A percentile compares a stretch with the other conserved stretches of the same genome.
These are phyloP conservation scores for Mionectes macconnelli DNA, from an alignment of 2,113 vertebrate species.

Conservation along the genomic window DNA sequence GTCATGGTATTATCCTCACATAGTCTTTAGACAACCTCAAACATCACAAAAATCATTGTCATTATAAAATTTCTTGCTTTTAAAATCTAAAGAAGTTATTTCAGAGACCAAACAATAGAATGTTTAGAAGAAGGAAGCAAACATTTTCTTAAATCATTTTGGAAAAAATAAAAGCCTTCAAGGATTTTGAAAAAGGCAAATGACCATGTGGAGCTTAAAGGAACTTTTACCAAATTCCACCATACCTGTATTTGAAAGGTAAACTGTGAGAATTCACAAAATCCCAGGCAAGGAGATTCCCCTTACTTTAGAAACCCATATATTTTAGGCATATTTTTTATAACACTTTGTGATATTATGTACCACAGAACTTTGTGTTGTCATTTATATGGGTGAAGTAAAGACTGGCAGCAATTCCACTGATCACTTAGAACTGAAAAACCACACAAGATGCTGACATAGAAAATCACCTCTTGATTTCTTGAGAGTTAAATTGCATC, in stretches of 20 bases:
- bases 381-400: neutral
- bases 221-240: neutral
- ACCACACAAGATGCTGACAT: neutral
- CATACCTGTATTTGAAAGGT: neutral
- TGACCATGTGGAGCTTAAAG: neutral
- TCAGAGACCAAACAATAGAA: neutral
- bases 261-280: neutral
- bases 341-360: neutral
- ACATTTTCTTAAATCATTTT: slow-evolving; percentile 20
- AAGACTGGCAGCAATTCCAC: neutral
- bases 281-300: neutral
- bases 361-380: neutral
- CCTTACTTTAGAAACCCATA: neutral
- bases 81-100: slow-evolving; percentile 1
- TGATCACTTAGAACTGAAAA: neutral
- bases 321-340: neutral
- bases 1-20: neutral
- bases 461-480: slow-evolving; percentile 15
- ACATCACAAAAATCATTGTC: neutral
- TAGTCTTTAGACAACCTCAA: neutral
- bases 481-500: slow-evolving; percentile 31
- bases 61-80: neutral
- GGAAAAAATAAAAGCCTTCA: neutral
- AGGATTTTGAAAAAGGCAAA: slow-evolving; percentile 1
- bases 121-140: slow-evolving; percentile 48